Conservation (phyloP, 2,797 vertebrate genomes). For the Amblyraja radiata region DNA sequence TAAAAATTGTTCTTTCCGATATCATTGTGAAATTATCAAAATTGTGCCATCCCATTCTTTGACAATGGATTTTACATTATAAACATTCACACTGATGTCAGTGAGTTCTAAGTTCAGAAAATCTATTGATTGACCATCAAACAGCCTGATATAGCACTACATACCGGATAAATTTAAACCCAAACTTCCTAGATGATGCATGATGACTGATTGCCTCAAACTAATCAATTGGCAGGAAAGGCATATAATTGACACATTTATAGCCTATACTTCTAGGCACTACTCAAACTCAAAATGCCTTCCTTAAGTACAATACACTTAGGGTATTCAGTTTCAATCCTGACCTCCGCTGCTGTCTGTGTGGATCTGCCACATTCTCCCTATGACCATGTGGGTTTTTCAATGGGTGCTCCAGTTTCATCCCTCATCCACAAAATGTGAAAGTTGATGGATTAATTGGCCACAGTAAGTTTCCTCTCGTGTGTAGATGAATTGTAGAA, state of each 20-base stretch:
- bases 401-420: too few species aligned
- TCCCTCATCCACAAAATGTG: too few species aligned
- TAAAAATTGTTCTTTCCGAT: background rate
- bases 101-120: background rate
- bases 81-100: slow-evolving; percentile 4
- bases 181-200: background rate
- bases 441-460: too few species aligned
- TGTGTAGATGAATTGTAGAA: too few species aligned
- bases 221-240: background rate
- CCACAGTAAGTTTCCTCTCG: too few species aligned
- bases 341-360: too few species aligned
- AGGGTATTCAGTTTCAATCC: background rate
- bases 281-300: too few species aligned
- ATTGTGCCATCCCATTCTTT: background rate
- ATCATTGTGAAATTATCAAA: background rate
- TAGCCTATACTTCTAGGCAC: too few species aligned
- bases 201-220: background rate
- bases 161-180: background rate
- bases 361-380: too few species aligned
- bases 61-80: background rate
- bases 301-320: background rate
- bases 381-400: too few species aligned
- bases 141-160: background rate
- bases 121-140: slow-evolving; percentile 12
- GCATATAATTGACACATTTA: background rate